A percentile compares a stretch with the other conserved stretches of the same genome.
phyloP scores from a whole-genome alignment of 1,140 invertebrate species.

The Wiebesia pumilae region DNA sequence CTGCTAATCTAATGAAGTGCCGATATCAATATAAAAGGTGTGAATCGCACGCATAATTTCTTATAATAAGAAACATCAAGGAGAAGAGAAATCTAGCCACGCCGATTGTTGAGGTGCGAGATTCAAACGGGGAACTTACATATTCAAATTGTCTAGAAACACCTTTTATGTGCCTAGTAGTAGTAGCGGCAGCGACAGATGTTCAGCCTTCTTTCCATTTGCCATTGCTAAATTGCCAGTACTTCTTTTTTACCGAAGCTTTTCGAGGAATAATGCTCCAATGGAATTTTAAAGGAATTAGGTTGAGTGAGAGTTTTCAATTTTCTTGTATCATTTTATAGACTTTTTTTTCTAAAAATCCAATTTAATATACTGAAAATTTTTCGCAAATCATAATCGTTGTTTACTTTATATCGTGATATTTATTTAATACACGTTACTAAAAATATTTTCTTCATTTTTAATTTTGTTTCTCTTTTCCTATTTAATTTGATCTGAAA shows the following conservation, averaged over 20 bases:
- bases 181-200: background rate
- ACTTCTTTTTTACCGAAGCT: too few species aligned
- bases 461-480: too few species aligned
- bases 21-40: background rate
- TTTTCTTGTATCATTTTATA: background rate
- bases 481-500: too few species aligned
- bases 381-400: conserved; percentile 50
- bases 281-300: background rate
- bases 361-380: background rate
- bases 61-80: too few species aligned
- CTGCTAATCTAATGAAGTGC: background rate
- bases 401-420: background rate
- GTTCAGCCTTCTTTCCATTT: background rate
- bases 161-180: background rate
- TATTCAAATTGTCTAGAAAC: conserved; percentile 11
- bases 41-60: background rate
- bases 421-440: conserved; percentile 5
- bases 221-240: background rate
- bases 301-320: background rate
- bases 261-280: background rate
- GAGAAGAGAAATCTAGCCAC: too few species aligned
- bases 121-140: conserved; percentile 19
- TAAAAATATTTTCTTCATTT: background rate
- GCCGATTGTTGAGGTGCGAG: background rate
- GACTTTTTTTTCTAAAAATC: background rate